Conservation (phyloP, 1,140 invertebrate genomes). For the Drosophila nikananu region DNA sequence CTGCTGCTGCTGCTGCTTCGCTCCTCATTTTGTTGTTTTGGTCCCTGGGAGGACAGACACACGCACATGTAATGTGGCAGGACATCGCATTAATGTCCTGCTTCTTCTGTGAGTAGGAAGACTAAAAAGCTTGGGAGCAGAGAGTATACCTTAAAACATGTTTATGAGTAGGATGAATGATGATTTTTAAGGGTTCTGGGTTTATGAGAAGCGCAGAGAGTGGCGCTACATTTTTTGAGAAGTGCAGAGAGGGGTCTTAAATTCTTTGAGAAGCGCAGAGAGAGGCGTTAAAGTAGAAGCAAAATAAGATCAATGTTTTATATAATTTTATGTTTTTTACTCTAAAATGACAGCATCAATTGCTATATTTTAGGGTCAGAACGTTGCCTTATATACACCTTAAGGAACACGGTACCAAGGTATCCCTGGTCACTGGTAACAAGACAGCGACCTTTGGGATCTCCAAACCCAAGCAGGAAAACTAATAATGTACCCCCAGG, state of each 20-base stretch:
- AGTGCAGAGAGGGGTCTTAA: not conserved
- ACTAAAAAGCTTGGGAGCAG: not conserved
- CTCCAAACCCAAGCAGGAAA: conserved; percentile 10
- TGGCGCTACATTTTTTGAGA: not conserved
- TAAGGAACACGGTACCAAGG: not conserved
- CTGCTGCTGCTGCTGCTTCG: conserved; percentile 3
- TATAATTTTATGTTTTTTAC: too few species aligned
- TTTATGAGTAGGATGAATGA: not conserved
- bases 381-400: conserved; percentile 1
- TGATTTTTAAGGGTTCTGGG: not conserved
- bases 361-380: not conserved
- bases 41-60: conserved; percentile 30
- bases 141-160: not conserved
- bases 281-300: not conserved
- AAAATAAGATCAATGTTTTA: not conserved
- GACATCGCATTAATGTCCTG: conserved; percentile 53
- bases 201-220: conserved; percentile 20
- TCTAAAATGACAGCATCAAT: not conserved
- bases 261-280: not conserved
- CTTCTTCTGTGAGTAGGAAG: conserved; percentile 3
- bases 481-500: conserved; percentile 36
- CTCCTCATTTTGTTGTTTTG: conserved; percentile 24
- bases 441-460: conserved; percentile 12
- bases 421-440: conserved; percentile 13
- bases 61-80: conserved; percentile 44